These are phyloP conservation scores for Rhingia rostrata DNA, from an alignment of 2,888 invertebrate genomes.

Conservation along the genomic window DNA sequence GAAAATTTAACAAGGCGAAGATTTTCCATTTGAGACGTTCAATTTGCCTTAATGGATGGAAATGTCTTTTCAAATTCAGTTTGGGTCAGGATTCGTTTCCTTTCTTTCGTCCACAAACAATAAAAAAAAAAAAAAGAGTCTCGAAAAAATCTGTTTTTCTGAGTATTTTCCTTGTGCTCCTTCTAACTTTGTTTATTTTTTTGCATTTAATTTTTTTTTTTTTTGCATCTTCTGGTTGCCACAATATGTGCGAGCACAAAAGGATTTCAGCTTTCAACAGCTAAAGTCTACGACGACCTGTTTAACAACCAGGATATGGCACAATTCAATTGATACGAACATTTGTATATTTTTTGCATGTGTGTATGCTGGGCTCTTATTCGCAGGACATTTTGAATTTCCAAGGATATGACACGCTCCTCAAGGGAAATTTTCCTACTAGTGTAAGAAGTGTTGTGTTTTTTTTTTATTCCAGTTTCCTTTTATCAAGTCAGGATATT, in stretches of 20 bases:
- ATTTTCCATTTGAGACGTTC: constrained; percentile 75
- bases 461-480: constrained; percentile 9
- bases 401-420: constrained; percentile 15
- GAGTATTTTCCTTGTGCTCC: constrained; percentile 41
- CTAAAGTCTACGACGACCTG: constrained; percentile 52
- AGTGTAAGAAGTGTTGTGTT: constrained; percentile 31
- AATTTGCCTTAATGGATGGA: constrained; percentile 76
- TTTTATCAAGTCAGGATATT: constrained; percentile 19
- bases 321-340: constrained; percentile 67
- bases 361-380: constrained; percentile 49
- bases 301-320: constrained; percentile 70
- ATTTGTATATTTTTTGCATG: constrained; percentile 6
- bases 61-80: constrained; percentile 75
- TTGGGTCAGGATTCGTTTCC: constrained; percentile 71
- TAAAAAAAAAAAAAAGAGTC: constrained; percentile 27
- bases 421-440: neutral
- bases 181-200: constrained; percentile 60
- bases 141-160: constrained; percentile 65
- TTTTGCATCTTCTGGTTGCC: constrained; percentile 14
- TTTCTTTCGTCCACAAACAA: constrained; percentile 16
- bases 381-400: constrained; percentile 48
- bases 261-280: constrained; percentile 61
- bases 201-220: neutral
- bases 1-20: constrained; percentile 75
- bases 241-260: constrained; percentile 67